phyloP scores from a whole-genome alignment of 2,888 invertebrate species.

The Halictus quadricinctus region DNA sequence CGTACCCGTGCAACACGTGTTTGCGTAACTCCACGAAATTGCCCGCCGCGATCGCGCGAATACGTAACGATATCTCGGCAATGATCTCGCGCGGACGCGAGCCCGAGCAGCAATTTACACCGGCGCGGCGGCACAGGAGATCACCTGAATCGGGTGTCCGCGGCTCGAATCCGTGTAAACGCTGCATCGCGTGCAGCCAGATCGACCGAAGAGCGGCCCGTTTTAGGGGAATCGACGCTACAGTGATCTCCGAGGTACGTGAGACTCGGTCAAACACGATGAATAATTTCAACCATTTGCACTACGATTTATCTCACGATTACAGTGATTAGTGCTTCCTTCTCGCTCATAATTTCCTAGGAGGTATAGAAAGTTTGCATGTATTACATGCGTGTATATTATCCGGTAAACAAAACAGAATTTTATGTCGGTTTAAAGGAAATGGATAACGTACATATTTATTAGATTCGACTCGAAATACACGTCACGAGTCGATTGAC shows the following conservation, averaged over 20 bases:
- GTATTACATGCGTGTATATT: no score
- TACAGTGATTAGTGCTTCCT: no score
- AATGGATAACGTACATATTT: no score
- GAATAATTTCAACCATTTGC: not conserved
- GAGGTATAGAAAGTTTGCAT: no score
- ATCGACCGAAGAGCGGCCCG: not conserved
- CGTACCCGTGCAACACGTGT: slow-evolving; percentile 46
- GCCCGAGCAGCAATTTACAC: slow-evolving; percentile 25
- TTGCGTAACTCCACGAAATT: slow-evolving; percentile 58
- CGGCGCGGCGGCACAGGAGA: not conserved
- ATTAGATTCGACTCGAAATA: no score
- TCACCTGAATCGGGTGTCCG: slow-evolving; percentile 17
- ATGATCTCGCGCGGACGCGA: slow-evolving; percentile 42
- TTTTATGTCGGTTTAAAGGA: no score
- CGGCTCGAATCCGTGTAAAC: slow-evolving; percentile 4
- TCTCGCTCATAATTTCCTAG: no score
- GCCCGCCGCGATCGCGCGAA: slow-evolving; percentile 39
- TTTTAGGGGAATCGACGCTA: not conserved
- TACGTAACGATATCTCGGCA: slow-evolving; percentile 53
- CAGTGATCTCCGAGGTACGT: not conserved
- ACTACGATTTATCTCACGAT: not conserved
- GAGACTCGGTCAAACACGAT: not conserved
- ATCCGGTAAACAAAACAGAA: no score
- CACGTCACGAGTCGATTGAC: no score
- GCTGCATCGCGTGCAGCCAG: not conserved